Percentiles rank a stretch among this genome's conserved stretches.
Conservation (phyloP, 2,113 vertebrate species). For the Panthera uncia region DNA sequence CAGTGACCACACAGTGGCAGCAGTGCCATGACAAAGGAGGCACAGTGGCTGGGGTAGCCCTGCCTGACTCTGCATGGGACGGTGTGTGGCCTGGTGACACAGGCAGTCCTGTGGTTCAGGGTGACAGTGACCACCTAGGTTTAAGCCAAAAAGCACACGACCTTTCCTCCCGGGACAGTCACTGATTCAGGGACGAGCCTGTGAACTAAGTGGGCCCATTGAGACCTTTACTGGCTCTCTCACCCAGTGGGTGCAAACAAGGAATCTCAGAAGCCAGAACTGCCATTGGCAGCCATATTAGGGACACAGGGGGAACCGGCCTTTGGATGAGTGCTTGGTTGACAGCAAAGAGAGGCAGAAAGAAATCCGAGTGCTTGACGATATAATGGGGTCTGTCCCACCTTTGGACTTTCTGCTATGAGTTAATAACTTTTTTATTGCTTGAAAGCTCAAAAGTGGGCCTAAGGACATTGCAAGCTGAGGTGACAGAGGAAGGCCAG, state of each 20-base stretch:
- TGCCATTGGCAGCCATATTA: neutral
- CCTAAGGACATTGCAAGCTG: neutral
- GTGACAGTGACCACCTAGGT: neutral
- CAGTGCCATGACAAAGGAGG: neutral
- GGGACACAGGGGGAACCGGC: neutral
- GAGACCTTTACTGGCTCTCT: neutral
- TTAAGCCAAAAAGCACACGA: neutral
- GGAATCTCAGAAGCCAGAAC: neutral
- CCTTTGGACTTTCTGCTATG: constrained; percentile 18
- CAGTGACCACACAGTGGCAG: neutral
- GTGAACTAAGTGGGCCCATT: neutral
- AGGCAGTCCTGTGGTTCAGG: neutral
- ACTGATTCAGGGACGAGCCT: neutral
- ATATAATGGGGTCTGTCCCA: neutral
- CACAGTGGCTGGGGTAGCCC: neutral
- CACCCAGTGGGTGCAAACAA: neutral
- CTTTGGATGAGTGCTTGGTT: neutral
- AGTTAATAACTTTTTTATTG: constrained; percentile 7
- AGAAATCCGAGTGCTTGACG: neutral
- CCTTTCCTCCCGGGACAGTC: neutral
- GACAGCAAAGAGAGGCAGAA: neutral
- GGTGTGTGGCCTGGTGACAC: neutral
- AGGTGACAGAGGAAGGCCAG: neutral
- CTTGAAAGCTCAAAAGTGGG: neutral
- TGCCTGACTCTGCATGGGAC: neutral